Conservation (phyloP, 1,140 invertebrate genomes). For the Apis dorsata region DNA sequence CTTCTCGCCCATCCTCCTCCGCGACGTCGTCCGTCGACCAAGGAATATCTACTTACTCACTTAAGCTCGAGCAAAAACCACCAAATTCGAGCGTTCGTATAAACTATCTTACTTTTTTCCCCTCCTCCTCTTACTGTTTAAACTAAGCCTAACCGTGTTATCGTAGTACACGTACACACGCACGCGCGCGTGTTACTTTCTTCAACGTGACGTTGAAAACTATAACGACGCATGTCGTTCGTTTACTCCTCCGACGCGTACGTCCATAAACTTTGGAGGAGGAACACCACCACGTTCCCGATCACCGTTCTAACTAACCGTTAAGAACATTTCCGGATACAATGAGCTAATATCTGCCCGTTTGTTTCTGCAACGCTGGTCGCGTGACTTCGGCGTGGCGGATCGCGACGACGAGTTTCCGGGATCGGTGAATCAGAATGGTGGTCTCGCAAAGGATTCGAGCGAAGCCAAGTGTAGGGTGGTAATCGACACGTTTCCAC, state of each 20-base stretch:
- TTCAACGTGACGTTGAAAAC: not conserved
- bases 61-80: not conserved
- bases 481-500: conserved; percentile 52
- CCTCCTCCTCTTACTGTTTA: not conserved
- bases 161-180: not conserved
- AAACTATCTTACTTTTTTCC: conserved; percentile 14
- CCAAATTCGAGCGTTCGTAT: not conserved
- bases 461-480: conserved; percentile 17
- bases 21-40: not conserved
- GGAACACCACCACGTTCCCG: too few relatives aligned
- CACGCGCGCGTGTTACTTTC: too few relatives aligned
- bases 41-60: too few relatives aligned
- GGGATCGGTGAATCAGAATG: conserved; percentile 59
- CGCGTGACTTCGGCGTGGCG: conserved; percentile 29
- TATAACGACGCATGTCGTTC: not conserved
- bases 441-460: conserved; percentile 34
- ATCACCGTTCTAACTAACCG: too few relatives aligned
- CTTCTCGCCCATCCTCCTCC: not conserved
- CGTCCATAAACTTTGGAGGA: too few relatives aligned
- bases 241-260: too few relatives aligned
- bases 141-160: not conserved
- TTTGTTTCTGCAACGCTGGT: too few relatives aligned
- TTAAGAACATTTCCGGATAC: too few relatives aligned
- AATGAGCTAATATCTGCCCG: not conserved
- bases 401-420: conserved; percentile 26